Percentiles rank a stretch among this genome's conserved stretches.
These are phyloP conservation scores for Hydractinia echinata DNA, from an alignment of 30 jellyfish, hydroid and myxozoan genomes.

Conservation along the genomic window DNA sequence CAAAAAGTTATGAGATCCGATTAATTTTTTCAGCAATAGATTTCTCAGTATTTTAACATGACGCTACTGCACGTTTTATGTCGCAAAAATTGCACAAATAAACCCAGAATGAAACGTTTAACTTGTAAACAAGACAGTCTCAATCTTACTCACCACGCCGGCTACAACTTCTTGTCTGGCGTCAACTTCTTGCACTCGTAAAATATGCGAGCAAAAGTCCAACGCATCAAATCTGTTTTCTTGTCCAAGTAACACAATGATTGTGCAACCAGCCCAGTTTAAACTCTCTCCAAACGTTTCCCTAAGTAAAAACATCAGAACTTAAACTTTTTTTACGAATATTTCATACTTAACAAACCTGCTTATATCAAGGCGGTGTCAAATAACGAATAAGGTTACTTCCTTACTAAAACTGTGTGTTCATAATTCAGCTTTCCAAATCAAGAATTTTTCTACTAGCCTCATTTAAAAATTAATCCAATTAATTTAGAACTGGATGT, in stretches of 20 bases:
- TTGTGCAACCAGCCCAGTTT: constrained; percentile 97
- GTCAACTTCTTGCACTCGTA: constrained; percentile 95
- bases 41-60: neutral
- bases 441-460: too few species aligned
- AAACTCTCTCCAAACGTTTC: constrained; percentile 98
- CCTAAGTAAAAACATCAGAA: constrained; percentile 34
- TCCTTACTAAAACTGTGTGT: too few species aligned
- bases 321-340: neutral
- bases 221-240: constrained; percentile 83
- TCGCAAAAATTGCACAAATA: neutral
- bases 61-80: neutral
- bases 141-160: constrained; percentile 73
- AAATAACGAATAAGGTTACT: too few species aligned
- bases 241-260: constrained; percentile 80
- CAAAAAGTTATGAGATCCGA: too few species aligned
- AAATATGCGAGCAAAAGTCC: constrained; percentile 80
- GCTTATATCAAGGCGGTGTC: neutral
- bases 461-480: too few species aligned
- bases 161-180: constrained; percentile 87
- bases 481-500: too few species aligned
- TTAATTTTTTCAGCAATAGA: too few species aligned
- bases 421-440: too few species aligned
- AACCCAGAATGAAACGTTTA: neutral
- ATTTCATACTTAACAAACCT: neutral
- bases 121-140: neutral